Conservation (phyloP, 2,113 vertebrate genomes). For the Nibea albiflora region DNA sequence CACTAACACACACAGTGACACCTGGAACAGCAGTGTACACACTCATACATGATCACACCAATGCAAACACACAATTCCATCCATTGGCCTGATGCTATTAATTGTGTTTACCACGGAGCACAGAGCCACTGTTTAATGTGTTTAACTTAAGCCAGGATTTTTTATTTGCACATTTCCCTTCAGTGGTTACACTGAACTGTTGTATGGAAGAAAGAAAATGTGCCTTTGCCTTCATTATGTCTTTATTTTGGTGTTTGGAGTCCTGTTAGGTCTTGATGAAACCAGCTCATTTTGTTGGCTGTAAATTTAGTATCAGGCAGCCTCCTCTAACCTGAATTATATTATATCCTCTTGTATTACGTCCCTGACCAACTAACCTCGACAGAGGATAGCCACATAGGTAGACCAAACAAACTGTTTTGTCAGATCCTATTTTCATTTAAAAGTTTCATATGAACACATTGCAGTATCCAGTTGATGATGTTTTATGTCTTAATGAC, state of each 20-base stretch:
- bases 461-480: neutral
- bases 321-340: neutral
- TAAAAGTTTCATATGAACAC: neutral
- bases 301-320: neutral
- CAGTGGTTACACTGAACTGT: neutral
- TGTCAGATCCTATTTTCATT: neutral
- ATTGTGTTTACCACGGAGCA: neutral
- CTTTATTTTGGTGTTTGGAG: neutral
- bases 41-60: conserved; percentile 30
- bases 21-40: conserved; percentile 28
- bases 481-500: no score
- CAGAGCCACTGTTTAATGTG: conserved; percentile 6
- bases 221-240: neutral
- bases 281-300: neutral
- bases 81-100: neutral
- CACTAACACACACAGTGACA: neutral
- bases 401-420: neutral
- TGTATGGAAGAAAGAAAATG: neutral
- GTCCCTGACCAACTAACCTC: neutral
- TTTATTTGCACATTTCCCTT: neutral
- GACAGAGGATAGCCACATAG: neutral
- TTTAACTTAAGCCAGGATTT: neutral
- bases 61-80: conserved; percentile 19
- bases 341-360: neutral
- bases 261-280: neutral